These are phyloP conservation scores for Clostera curtula DNA, from an alignment of 2,888 invertebrate species.

Conservation along the genomic window DNA sequence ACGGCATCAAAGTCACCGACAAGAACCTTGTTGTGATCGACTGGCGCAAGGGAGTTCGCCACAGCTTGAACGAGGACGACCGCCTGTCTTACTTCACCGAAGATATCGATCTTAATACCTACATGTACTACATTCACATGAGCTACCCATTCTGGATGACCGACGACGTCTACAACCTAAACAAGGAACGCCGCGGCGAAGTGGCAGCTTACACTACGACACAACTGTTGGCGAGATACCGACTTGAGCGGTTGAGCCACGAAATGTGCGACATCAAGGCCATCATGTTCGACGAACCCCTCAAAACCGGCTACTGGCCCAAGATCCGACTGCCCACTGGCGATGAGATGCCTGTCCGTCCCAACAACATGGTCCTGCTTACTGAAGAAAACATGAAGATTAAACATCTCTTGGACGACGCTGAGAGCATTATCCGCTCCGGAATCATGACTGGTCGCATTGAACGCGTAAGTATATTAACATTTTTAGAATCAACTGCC, in stretches of 20 bases:
- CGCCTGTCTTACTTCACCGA: slow-evolving; percentile 82
- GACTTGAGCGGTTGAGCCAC: slow-evolving; percentile 65
- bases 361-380: slow-evolving; percentile 47
- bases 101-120: slow-evolving; percentile 83
- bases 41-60: slow-evolving; percentile 79
- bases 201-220: slow-evolving; percentile 76
- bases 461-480: slow-evolving; percentile 42
- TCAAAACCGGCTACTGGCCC: slow-evolving; percentile 74
- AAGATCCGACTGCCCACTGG: slow-evolving; percentile 74
- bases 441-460: slow-evolving; percentile 54
- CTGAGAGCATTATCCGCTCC: slow-evolving; percentile 70
- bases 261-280: slow-evolving; percentile 65
- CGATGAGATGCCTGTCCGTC: slow-evolving; percentile 71
- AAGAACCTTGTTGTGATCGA: slow-evolving; percentile 77
- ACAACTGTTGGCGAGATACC: slow-evolving; percentile 77
- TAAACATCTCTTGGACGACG: slow-evolving; percentile 45
- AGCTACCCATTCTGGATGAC: slow-evolving; percentile 83
- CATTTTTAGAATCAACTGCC: neutral
- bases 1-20: slow-evolving; percentile 64
- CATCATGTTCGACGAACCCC: slow-evolving; percentile 56
- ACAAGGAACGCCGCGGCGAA: slow-evolving; percentile 72
- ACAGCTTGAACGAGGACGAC: slow-evolving; percentile 75
- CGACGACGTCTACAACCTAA: slow-evolving; percentile 63
- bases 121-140: slow-evolving; percentile 80
- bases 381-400: slow-evolving; percentile 41